phyloP scores from a whole-genome alignment of 2,113 vertebrate genomes.

The Pluvianellus socialis region DNA sequence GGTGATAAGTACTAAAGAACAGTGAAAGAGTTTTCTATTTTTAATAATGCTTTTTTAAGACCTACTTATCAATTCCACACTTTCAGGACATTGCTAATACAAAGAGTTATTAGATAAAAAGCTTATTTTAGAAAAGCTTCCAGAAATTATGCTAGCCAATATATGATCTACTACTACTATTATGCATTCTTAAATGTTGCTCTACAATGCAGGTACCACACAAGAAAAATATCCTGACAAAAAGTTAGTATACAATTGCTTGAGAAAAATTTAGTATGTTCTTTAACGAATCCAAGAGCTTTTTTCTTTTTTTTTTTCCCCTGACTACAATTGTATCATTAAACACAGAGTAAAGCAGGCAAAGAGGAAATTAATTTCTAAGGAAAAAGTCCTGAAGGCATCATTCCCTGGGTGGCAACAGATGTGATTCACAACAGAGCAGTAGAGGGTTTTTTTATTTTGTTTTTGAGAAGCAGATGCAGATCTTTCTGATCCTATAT shows the following conservation, averaged over 20 bases:
- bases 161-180: neutral
- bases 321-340: constrained; percentile 35
- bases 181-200: neutral
- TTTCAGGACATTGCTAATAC: neutral
- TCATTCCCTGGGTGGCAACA: constrained; percentile 54
- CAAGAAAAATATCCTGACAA: neutral
- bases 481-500: neutral
- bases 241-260: neutral
- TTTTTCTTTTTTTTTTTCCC: no score
- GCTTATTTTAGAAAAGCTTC: neutral
- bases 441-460: neutral
- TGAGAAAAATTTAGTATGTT: neutral
- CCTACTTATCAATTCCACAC: neutral
- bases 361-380: constrained; percentile 60
- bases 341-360: constrained; percentile 68
- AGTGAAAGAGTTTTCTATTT: neutral
- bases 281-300: neutral
- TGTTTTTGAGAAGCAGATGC: constrained; percentile 37
- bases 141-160: neutral
- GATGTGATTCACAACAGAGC: constrained; percentile 36
- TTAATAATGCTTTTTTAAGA: neutral
- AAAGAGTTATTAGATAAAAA: neutral
- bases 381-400: constrained; percentile 58
- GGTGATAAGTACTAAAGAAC: neutral
- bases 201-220: neutral